Evolutionary conservation across 2,888 invertebrate genomes (phyloP).

Genomic region (Tromatobia lineatoria): DNA sequence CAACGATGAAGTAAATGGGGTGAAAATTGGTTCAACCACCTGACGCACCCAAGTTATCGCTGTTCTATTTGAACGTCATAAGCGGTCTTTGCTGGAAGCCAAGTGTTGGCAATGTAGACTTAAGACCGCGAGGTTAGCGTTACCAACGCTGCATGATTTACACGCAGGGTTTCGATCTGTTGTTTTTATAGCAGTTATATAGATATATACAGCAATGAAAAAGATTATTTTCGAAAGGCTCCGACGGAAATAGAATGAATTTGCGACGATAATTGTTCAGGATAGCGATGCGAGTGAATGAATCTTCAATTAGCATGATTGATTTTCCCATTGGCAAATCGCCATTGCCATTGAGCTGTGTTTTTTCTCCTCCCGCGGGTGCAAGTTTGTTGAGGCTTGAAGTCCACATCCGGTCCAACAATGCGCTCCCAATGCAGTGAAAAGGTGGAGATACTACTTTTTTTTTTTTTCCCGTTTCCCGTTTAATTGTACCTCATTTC

Average conservation of each 20-base stretch:
- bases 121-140: neutral
- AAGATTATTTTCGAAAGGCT: neutral
- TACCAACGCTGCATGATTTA: neutral
- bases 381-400: neutral
- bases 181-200: neutral
- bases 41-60: neutral
- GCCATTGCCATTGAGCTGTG: conserved; percentile 4
- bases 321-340: conserved; percentile 27
- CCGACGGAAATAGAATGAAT: neutral
- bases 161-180: neutral
- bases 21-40: no score
- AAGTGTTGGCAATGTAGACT: neutral
- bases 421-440: conserved; percentile 9
- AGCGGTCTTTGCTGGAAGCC: neutral
- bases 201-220: neutral
- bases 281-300: neutral
- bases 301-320: neutral
- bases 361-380: neutral
- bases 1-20: no score
- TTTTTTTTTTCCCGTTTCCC: neutral
- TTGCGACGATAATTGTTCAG: neutral
- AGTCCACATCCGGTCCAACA: conserved; percentile 5
- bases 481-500: neutral
- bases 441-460: neutral
- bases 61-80: neutral